phyloP scores from a whole-genome alignment of 2,797 vertebrate genomes.

The Mus minutoides region DNA sequence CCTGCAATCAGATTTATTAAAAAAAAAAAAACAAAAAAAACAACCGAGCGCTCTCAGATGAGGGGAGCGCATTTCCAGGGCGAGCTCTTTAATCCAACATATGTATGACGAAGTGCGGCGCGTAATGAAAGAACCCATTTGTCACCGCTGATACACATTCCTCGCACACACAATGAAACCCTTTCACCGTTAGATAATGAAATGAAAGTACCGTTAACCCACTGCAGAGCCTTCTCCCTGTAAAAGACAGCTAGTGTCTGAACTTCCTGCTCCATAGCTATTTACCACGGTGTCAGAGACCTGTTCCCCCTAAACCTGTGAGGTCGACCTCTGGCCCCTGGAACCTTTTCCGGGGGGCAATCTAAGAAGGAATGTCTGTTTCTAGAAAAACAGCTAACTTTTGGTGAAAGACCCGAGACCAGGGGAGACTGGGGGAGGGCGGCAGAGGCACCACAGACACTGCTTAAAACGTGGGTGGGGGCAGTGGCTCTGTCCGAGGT shows the following conservation, averaged over 20 bases:
- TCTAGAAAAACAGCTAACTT: slow-evolving; percentile 32
- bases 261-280: slow-evolving; percentile 67
- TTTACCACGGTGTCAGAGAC: slow-evolving; percentile 50
- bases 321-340: background rate
- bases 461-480: background rate
- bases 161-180: slow-evolving; percentile 81
- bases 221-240: slow-evolving; percentile 77
- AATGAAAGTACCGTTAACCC: slow-evolving; percentile 83
- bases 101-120: slow-evolving; percentile 70
- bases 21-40: slow-evolving; percentile 26
- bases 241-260: slow-evolving; percentile 64
- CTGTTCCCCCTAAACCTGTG: background rate
- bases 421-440: background rate
- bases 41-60: slow-evolving; percentile 69
- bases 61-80: slow-evolving; percentile 74
- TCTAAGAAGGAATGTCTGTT: background rate
- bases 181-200: slow-evolving; percentile 82
- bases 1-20: slow-evolving; percentile 83
- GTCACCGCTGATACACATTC: slow-evolving; percentile 77
- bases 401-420: background rate
- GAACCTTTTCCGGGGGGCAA: background rate
- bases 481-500: slow-evolving; percentile 60
- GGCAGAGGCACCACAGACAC: background rate
- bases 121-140: slow-evolving; percentile 77
- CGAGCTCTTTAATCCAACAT: slow-evolving; percentile 82